Conservation (phyloP, 2,888 invertebrate species). For the Orthosia gracilis region DNA sequence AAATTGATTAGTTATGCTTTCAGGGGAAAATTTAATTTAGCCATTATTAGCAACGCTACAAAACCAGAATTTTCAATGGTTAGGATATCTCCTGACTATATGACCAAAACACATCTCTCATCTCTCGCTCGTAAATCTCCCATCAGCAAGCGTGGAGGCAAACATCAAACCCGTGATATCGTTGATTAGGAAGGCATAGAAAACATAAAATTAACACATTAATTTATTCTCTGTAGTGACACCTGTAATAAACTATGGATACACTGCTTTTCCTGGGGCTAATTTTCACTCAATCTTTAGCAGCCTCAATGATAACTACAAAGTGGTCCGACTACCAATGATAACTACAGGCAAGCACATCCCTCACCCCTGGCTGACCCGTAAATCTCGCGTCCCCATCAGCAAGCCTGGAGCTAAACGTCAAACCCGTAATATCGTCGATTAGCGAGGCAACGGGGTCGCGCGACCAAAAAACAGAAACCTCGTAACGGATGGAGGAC, state of each 20-base stretch:
- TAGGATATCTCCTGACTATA: not conserved
- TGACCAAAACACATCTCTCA: slow-evolving; percentile 22
- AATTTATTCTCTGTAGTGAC: too few species aligned
- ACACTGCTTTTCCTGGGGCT: not conserved
- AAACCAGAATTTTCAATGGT: not conserved
- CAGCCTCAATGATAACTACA: not conserved
- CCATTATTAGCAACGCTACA: not conserved
- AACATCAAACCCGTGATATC: slow-evolving; percentile 76
- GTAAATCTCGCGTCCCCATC: slow-evolving; percentile 65
- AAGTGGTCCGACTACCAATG: too few species aligned
- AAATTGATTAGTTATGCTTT: too few species aligned
- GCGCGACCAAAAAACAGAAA: slow-evolving; percentile 75
- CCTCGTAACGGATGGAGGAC: slow-evolving; percentile 75
- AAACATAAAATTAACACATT: not conserved
- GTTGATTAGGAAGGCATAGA: slow-evolving; percentile 74
- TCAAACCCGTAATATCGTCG: slow-evolving; percentile 77
- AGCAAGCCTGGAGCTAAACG: slow-evolving; percentile 66
- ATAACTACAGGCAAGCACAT: slow-evolving; percentile 16
- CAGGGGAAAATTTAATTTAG: not conserved
- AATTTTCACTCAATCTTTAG: not conserved
- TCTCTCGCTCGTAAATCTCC: slow-evolving; percentile 57
- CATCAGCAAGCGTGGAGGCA: slow-evolving; percentile 63
- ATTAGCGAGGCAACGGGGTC: slow-evolving; percentile 76
- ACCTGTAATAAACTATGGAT: not conserved
- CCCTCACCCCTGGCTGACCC: slow-evolving; percentile 28